Base-by-base conservation (phyloP, 2,797 vertebrate genomes). In the Garrulus glandarius region DNA sequence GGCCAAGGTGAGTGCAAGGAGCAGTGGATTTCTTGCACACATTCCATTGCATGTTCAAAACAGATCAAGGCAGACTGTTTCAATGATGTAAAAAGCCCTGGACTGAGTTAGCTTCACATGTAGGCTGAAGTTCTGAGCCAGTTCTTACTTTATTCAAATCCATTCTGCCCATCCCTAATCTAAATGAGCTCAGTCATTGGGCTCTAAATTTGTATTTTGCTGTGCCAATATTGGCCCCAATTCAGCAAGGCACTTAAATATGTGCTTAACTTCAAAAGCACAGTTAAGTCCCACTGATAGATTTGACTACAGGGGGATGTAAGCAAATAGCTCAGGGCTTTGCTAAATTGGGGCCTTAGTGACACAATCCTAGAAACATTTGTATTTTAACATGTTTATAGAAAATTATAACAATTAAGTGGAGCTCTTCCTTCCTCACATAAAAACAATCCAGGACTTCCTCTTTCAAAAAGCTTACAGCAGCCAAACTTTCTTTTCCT, bases 311-410 rank as follows among this genome's bases (percentile, higher is more conserved):
- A 92, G 59, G 75, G 84, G 88, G 84, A 96, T 94, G 78, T 96
- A 93, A 95, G 96, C 80, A 96, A 94, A 95, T 80, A 91, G 93
- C 90, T 84, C 50, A 93, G 55, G 86, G 92, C 93, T 96, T 90
- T 92, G 89, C 86, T 95, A 92, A 96, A 94, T 37, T 76, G 71
- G 43, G 47, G 83, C 76, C 78, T 92, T 74, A 36, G 89, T 92
- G 95, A 95, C 88, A 96, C 92, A 95, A 92, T 91, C 92, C 88
- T 90, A 87, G 95, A 95, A 96, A 95, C 95, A 92, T 95, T 96
- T 95, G 81, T 93, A 94, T 95, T 95, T 96, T 95, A 95, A 74
- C 68, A 77, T 95, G 93, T 97, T 97, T 96, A 94, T 71, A 95
- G 88, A 91, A 92, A 96, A 96, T 94, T 95, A 60, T 39, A 93